A percentile compares a stretch with the other conserved stretches of the same genome.
These are phyloP conservation scores for Zalophus californianus DNA, from an alignment of 2,797 vertebrate genomes.

Conservation along the genomic window DNA sequence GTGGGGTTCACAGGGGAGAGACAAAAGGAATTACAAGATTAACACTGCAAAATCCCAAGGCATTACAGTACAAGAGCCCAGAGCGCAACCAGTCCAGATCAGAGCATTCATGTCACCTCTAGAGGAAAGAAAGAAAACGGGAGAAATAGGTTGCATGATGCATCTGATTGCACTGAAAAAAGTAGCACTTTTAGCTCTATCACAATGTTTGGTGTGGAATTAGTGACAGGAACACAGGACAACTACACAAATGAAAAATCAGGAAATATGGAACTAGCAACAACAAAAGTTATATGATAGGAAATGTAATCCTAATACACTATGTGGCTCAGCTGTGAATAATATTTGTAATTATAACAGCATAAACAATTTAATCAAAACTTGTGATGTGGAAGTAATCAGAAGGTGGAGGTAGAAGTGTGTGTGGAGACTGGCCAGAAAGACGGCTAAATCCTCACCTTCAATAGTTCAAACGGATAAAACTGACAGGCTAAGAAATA, in stretches of 20 bases:
- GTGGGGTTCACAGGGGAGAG: background rate
- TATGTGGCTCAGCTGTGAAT: background rate
- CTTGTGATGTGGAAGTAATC: background rate
- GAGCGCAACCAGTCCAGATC: background rate
- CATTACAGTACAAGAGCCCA: background rate
- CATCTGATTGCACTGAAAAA: background rate
- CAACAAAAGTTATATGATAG: conserved; percentile 3
- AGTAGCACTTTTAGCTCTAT: background rate
- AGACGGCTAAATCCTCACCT: background rate
- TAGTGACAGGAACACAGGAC: background rate
- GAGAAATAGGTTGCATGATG: background rate
- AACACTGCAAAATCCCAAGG: background rate
- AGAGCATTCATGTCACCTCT: background rate
- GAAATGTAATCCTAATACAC: background rate
- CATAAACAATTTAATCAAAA: background rate
- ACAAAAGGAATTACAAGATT: background rate
- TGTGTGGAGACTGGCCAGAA: background rate
- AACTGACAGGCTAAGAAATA: background rate
- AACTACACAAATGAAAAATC: background rate
- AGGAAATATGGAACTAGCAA: background rate
- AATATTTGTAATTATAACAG: background rate
- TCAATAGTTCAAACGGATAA: background rate
- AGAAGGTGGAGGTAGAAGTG: background rate
- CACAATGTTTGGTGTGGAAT: background rate
- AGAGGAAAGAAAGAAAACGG: background rate